A percentile compares a stretch with the other conserved stretches of the same genome.
Conservation (phyloP, 2,888 invertebrate genomes). For the Eilema depressum region DNA sequence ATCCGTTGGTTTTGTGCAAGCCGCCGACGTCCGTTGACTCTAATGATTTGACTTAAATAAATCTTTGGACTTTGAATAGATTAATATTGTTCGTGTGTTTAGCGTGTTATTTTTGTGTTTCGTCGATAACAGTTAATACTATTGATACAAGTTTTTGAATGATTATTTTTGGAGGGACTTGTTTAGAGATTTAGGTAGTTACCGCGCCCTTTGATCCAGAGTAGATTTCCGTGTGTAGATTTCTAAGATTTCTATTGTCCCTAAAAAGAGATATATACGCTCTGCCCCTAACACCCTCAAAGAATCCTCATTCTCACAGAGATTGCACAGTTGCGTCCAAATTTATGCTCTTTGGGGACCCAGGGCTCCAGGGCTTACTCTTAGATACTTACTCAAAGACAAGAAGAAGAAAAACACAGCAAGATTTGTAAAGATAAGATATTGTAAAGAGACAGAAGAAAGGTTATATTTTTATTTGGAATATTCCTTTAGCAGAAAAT, state of each 20-base stretch:
- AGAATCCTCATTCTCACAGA: too few relatives aligned
- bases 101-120: constrained; percentile 34
- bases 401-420: background rate
- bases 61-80: constrained; percentile 68
- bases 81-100: constrained; percentile 56
- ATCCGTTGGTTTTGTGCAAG: constrained; percentile 80
- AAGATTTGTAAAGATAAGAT: background rate
- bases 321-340: too few relatives aligned
- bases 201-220: background rate
- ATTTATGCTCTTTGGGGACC: too few relatives aligned
- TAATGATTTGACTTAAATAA: constrained; percentile 77
- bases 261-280: too few relatives aligned
- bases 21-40: constrained; percentile 68
- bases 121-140: constrained; percentile 23
- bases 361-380: too few relatives aligned
- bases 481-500: background rate
- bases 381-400: background rate
- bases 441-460: too few relatives aligned
- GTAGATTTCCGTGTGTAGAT: background rate
- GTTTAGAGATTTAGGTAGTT: background rate
- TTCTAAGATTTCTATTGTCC: background rate
- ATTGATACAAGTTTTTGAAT: background rate
- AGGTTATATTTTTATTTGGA: background rate
- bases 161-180: background rate
- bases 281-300: too few relatives aligned